These are phyloP conservation scores for Morone chrysops DNA, from an alignment of 2,113 vertebrate genomes.

Conservation along the genomic window DNA sequence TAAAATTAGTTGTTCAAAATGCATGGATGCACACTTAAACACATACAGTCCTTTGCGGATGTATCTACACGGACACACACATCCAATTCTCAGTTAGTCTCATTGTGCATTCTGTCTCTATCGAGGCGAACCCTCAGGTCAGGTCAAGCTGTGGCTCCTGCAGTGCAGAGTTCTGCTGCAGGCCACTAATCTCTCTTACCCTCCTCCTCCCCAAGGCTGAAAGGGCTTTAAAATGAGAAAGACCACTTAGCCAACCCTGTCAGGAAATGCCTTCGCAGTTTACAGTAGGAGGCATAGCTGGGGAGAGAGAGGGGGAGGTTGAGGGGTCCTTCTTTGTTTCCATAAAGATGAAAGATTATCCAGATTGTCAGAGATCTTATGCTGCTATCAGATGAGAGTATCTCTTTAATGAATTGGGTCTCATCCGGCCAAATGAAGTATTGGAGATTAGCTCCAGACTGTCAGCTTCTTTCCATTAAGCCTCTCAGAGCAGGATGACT, in stretches of 20 bases:
- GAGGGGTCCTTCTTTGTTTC: conserved; percentile 32
- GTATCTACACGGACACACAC: background rate
- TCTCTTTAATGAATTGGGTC: conserved; percentile 67
- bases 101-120: conserved; percentile 54
- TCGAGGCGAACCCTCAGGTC: conserved; percentile 49
- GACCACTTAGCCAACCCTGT: conserved; percentile 70
- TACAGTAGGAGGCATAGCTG: conserved; percentile 39
- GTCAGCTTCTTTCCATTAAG: conserved; percentile 71
- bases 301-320: background rate
- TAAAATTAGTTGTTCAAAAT: background rate
- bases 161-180: conserved; percentile 58
- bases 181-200: conserved; percentile 68
- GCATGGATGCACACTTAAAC: background rate
- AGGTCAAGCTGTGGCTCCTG: conserved; percentile 63
- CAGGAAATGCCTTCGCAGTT: conserved; percentile 53
- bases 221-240: conserved; percentile 60
- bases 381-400: conserved; percentile 64
- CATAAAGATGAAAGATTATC: conserved; percentile 74
- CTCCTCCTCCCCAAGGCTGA: conserved; percentile 54
- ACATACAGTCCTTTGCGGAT: background rate
- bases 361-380: conserved; percentile 68
- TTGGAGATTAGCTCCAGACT: conserved; percentile 71
- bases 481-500: conserved; percentile 51
- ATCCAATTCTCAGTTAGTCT: background rate
- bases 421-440: conserved; percentile 71